Base-by-base conservation (phyloP, 2,113 vertebrate genomes). In the Crotalus helleri region DNA sequence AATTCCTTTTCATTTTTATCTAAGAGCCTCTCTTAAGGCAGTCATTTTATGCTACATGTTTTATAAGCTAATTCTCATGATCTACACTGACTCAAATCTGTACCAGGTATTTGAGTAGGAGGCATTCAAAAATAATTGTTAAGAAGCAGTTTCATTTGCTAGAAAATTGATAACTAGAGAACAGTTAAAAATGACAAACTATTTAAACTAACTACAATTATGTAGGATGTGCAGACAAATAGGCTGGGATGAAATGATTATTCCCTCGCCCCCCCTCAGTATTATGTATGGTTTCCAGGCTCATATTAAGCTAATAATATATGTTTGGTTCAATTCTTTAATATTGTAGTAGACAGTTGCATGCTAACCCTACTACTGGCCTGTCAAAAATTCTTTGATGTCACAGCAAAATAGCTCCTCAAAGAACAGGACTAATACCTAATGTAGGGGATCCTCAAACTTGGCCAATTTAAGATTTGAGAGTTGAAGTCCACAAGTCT, bases 361-460 rank as follows among this genome's bases (percentile, higher is more conserved):
- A 96, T 96, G 94, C 96, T 97, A 98, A 97, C 96, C 33, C 97
- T 96, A 97, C 96, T 96, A 97, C 97, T 97, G 96, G 96, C 98
- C 97, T 97, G 97, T 97, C 98, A 98, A 96, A 97, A 97, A 97
- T 97, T 97, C 97, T 98, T 98, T 98, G 97, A 98, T 97, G 98
- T 98, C 97, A 97, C 94, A 96, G 96, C 97, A 97, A 98, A 98
- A 98, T 97, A 97, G 97, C 96, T 97, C 96, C 97, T 98, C 97
- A 98, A 98, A 98, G 97, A 98, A 97, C 97, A 98, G 97, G 94
- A 96, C 96, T 98, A 97, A 98, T 97, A 97, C 97, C 98, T 98
- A 51, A 51, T 51, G 49, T 8, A 8, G 49, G 49, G 49, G 49
- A 5, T 51, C 49, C 7, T 51, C 49, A 51, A 51, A 51, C 49